Base-by-base conservation (phyloP, 2,113 vertebrate species). In the Balaeniceps rex region DNA sequence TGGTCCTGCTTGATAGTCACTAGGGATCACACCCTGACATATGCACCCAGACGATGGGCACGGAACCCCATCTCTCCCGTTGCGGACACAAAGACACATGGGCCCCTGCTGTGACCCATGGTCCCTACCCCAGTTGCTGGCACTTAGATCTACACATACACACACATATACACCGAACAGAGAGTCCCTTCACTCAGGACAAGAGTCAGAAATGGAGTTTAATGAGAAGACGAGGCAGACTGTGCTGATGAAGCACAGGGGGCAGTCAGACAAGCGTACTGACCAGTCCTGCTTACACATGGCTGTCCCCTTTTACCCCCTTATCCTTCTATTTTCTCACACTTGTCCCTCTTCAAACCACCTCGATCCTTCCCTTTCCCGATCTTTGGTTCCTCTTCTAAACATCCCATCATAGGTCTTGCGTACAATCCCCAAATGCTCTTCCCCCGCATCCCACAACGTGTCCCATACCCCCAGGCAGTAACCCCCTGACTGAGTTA, bases 241-340 rank as follows among this genome's bases (percentile, higher is more conserved):
- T 29, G 24, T 0, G 1, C 17, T 46, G 28, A 58, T 0, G 2
- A 52, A 31, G 36, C 1, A 1, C 49, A 49, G 36, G 14, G 24
- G 25, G 3, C 44, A 46, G 33, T 17, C 74, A 63, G n/a, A 19
- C 1, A 4, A 40, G 29, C 0, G 1, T 23, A 23, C 16, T 34
- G 64, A 51, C 49, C 55, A 29, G 36, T 14, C 26, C 36, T 64
- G 26, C 33, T 38, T 25, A 26, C 46, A 51, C 7, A 6, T 6
- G 14, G 28, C 33, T 57, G 23, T 44, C 10, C 11, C 7, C 40
- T 75, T 79, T 84, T 34, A 44, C 23, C 19, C 12, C 25, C 31
- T 54, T 49, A 21, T 29, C 52, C 54, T 75, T 63, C 54, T 51
- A 2, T 79, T 88, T 79, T 55, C 42, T 63, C 61, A 51, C 23